These are phyloP conservation scores for Anastrepha ludens DNA, from an alignment of 1,140 invertebrate species.

Conservation along the genomic window DNA sequence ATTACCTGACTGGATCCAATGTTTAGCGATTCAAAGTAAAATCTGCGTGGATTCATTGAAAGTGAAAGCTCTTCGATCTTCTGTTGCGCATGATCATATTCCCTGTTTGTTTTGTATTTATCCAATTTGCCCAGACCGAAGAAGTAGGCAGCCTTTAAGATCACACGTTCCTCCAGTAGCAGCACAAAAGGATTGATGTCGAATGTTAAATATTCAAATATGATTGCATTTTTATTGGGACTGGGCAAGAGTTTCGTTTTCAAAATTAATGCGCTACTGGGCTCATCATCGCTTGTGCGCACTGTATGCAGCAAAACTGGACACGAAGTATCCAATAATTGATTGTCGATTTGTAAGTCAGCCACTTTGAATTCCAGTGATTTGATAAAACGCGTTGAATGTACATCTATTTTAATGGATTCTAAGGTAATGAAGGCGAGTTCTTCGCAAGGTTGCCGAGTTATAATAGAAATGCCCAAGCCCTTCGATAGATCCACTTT, in stretches of 20 bases:
- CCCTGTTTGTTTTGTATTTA: conserved; percentile 63
- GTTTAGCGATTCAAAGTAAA: conserved; percentile 93
- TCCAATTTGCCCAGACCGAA: conserved; percentile 76
- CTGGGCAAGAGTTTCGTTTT: conserved; percentile 82
- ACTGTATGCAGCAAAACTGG: conserved; percentile 87
- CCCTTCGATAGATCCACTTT: conserved; percentile 75
- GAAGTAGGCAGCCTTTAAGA: conserved; percentile 88
- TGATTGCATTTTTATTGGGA: conserved; percentile 84
- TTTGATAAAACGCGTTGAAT: conserved; percentile 77
- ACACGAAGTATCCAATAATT: conserved; percentile 88
- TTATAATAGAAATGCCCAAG: conserved; percentile 89
- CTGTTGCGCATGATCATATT: conserved; percentile 85
- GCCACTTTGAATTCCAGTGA: conserved; percentile 84
- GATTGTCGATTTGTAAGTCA: conserved; percentile 93
- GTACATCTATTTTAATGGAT: conserved; percentile 82
- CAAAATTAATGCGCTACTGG: conserved; percentile 80
- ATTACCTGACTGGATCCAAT: conserved; percentile 81
- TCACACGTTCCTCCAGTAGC: conserved; percentile 89
- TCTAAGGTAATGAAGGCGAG: conserved; percentile 87
- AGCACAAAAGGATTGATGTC: conserved; percentile 89
- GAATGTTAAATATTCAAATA: conserved; percentile 87
- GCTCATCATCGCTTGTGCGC: conserved; percentile 69
- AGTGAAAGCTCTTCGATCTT: conserved; percentile 86
- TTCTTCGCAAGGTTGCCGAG: conserved; percentile 87
- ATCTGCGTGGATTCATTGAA: conserved; percentile 86